A percentile compares a stretch with the other conserved stretches of the same genome.
Evolutionary conservation across 2,888 invertebrate genomes (phyloP).

Genomic region (Parapristionchus giblindavisi): DNA sequence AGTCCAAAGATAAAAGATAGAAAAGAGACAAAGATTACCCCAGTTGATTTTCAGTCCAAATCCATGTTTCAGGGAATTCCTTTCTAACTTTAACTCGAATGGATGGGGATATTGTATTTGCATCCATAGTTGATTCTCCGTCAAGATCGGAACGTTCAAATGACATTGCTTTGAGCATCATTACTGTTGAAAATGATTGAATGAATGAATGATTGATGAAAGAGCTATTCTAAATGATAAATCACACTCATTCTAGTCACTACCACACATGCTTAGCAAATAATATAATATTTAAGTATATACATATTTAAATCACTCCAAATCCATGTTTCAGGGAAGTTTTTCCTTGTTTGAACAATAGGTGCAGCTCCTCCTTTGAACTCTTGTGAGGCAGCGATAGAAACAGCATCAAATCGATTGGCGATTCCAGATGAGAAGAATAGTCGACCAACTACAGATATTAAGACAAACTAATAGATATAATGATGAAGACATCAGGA

Average conservation of each 20-base stretch:
- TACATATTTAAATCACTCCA: conserved; percentile 39
- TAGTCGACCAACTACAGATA: conserved; percentile 13
- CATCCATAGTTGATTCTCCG: background rate
- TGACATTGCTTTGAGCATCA: background rate
- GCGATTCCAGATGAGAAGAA: conserved; percentile 14
- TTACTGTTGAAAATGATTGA: too few species aligned
- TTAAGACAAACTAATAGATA: background rate
- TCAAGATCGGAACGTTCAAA: background rate
- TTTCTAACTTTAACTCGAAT: background rate
- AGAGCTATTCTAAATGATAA: too few species aligned
- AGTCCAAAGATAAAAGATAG: conserved; percentile 29
- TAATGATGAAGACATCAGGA: background rate
- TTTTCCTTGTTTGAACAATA: background rate
- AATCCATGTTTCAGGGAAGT: conserved; percentile 46
- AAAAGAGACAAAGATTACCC: background rate
- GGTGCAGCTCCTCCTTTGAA: background rate
- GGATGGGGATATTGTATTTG: background rate
- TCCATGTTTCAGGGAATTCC: conserved; percentile 69
- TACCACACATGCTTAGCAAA: too few species aligned
- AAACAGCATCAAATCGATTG: background rate
- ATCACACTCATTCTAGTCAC: too few species aligned
- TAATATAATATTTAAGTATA: too few species aligned
- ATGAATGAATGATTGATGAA: too few species aligned
- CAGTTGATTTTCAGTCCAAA: conserved; percentile 63
- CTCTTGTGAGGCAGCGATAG: background rate